phyloP scores from a whole-genome alignment of 2,888 invertebrate genomes.

The Sepioteuthis lessoniana region DNA sequence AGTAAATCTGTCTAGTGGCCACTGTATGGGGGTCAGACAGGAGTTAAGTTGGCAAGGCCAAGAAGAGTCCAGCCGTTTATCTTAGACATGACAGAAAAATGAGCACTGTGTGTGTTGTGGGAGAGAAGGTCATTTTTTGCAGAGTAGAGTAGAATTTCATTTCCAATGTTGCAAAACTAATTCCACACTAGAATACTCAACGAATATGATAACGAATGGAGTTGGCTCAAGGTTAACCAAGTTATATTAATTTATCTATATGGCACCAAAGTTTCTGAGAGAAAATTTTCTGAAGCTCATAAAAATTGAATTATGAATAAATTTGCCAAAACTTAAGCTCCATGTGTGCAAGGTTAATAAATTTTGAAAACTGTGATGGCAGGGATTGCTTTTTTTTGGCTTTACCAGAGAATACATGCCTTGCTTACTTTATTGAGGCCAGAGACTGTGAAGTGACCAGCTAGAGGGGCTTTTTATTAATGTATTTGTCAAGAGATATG shows the following conservation, averaged over 20 bases:
- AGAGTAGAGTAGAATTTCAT: neutral
- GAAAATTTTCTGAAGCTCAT: neutral
- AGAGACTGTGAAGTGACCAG: neutral
- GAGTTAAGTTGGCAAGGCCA: neutral
- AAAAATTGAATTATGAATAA: neutral
- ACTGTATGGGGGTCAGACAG: neutral
- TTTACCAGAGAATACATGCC: neutral
- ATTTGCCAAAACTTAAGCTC: neutral
- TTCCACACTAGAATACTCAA: neutral
- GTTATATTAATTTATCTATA: neutral
- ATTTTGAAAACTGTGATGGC: neutral
- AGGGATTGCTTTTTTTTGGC: neutral
- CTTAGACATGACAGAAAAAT: neutral
- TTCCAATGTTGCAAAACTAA: neutral
- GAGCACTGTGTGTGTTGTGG: neutral
- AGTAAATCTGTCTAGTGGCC: neutral
- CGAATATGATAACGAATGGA: neutral
- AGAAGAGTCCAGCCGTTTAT: neutral
- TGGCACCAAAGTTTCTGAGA: neutral
- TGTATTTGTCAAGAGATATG: neutral
- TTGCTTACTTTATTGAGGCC: neutral
- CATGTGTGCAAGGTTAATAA: neutral
- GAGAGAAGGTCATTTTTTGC: neutral
- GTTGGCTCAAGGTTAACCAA: neutral
- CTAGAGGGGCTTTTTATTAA: neutral